A percentile compares a stretch with the other conserved stretches of the same genome.
Conservation (phyloP, 2,797 vertebrate genomes). For the Xyrichtys novacula region DNA sequence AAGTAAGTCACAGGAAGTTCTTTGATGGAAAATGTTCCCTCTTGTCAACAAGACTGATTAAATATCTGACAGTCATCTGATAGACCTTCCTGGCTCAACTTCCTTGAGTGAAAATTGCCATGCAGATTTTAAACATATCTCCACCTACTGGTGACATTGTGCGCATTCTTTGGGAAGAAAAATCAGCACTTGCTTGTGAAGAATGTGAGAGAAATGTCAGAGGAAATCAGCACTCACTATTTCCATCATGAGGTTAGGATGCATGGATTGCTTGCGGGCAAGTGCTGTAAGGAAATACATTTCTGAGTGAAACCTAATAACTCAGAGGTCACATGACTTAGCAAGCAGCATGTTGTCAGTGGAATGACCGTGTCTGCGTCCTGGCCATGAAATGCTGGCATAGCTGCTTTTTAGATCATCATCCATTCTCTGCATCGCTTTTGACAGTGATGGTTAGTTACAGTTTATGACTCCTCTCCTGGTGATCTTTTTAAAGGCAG, state of each 20-base stretch:
- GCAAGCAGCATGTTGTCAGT: conserved; percentile 44
- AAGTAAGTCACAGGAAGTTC: conserved; percentile 2
- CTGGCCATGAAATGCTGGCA: conserved; percentile 15
- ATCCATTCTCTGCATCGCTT: conserved; percentile 32
- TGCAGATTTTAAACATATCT: not conserved
- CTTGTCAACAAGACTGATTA: not conserved
- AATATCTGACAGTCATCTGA: not conserved
- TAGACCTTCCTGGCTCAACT: not conserved
- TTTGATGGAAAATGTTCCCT: conserved; percentile 23
- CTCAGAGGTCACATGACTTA: conserved; percentile 48
- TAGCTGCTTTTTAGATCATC: conserved; percentile 53
- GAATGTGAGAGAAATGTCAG: conserved; percentile 35
- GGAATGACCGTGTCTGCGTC: conserved; percentile 18
- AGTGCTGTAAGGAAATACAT: conserved; percentile 62
- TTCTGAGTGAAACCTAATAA: conserved; percentile 75
- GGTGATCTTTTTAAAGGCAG: conserved; percentile 55
- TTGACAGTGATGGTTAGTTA: conserved; percentile 40
- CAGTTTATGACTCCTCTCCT: conserved; percentile 24
- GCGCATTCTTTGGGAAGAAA: not conserved
- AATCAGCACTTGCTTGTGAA: not conserved
- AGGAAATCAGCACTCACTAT: conserved; percentile 44
- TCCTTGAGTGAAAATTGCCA: not conserved
- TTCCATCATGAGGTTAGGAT: conserved; percentile 31
- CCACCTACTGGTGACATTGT: conserved; percentile 1
- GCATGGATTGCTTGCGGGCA: conserved; percentile 55